Base-by-base conservation (phyloP, 2,888 invertebrate species). In the Pseudococcus jackbeardsleyi region DNA sequence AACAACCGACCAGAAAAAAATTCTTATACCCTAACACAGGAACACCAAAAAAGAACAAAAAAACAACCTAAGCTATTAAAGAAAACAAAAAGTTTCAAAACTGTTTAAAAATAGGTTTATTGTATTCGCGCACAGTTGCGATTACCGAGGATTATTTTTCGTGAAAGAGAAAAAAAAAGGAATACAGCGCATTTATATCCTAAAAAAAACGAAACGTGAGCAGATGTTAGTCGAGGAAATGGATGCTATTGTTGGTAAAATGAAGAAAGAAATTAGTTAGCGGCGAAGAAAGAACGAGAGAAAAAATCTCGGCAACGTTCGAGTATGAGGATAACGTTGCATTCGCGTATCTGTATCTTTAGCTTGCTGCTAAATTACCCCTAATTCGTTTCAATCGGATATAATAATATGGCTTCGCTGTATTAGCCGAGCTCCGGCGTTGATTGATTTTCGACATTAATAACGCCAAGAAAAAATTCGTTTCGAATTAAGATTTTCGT, bases 361-460 rank as follows among this genome's bases (percentile, higher is more conserved):
- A 5, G 39, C 19, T 33, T 33, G 8, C 22, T 19, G 64, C 72
- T 72, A 72, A 72, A 72, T 72, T 72, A 72, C 72, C 72, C 72
- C 26, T 33, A 33, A 72, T 72, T 72, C 72, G 72, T 72, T 72
- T 33, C 33, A 72, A 72, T 72, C 72, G 72, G 72, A 72, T 72
- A 33, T 72, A 33, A 72, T 33, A 33, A 72, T 26, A 72, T 72
- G 64, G 64, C 33, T 72, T 33, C 72, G 72, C 12, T 22, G 6
- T 26, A 72, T 72, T 72, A 72, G 72, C 15, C 72, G n/a, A n/a
- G 33, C 15, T 33, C 33, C 17, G 26, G 72, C 72, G 33, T 72
- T 72, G 72, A 72, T 72, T 72, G 72, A 72, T 72, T 72, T 72
- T 72, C 33, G 17, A 33, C 72, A 72, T 72, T 72, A 72, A 72